Conservation (phyloP, 1,140 invertebrate species). For the Rhyzopertha dominica region DNA sequence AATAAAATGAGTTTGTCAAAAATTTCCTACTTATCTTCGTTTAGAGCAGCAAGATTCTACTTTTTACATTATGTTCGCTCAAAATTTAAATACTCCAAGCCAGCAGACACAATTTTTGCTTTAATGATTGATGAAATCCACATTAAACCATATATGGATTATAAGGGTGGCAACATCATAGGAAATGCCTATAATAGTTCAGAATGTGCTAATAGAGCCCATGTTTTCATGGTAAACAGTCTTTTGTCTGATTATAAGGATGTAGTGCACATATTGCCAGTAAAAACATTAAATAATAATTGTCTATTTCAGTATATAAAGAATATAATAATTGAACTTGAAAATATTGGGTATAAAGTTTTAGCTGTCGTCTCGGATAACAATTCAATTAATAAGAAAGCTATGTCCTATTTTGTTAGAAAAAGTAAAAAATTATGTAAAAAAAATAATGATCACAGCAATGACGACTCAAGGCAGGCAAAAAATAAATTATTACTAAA, state of each 20-base stretch:
- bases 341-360: constrained; percentile 15
- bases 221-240: constrained; percentile 13
- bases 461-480: too few species aligned
- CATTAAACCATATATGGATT: constrained; percentile 9
- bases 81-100: constrained; percentile 6
- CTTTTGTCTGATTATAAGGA: constrained; percentile 11
- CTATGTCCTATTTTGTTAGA: too few species aligned
- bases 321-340: constrained; percentile 1
- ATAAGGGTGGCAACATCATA: constrained; percentile 13
- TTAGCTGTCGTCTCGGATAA: constrained; percentile 13
- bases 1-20: constrained; percentile 7
- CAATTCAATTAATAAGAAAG: constrained; percentile 14
- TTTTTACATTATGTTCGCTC: constrained; percentile 8
- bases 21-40: constrained; percentile 5
- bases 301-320: constrained; percentile 5
- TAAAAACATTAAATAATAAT: constrained; percentile 4
- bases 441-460: too few species aligned
- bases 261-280: constrained; percentile 15
- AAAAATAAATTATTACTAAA: too few species aligned
- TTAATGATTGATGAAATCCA: constrained; percentile 14
- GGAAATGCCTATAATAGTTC: constrained; percentile 3
- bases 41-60: constrained; percentile 7
- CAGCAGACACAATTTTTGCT: constrained; percentile 5
- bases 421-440: too few species aligned
- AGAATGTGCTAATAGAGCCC: constrained; percentile 9